Conservation (phyloP, 2,888 invertebrate species). For the Acronicta aceris region DNA sequence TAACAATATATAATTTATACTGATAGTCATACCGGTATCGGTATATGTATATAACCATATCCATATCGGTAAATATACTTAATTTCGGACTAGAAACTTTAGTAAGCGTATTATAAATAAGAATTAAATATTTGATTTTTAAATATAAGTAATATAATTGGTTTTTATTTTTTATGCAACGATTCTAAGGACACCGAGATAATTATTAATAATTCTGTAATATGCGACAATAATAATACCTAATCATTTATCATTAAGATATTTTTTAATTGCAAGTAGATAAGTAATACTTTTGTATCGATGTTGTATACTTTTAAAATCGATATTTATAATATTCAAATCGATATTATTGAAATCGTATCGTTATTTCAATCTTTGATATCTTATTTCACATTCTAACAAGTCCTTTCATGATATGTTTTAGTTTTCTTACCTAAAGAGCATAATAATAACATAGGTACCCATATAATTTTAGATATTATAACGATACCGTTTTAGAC, state of each 20-base stretch:
- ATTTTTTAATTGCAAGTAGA: too few species aligned
- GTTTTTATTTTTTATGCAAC: background rate
- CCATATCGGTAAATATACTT: too few species aligned
- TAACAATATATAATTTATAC: background rate
- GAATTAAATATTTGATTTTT: background rate
- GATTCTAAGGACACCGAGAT: background rate
- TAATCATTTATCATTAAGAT: too few species aligned
- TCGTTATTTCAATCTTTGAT: slow-evolving; percentile 11
- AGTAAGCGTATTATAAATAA: background rate
- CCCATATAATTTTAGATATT: background rate
- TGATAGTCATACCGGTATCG: too few species aligned
- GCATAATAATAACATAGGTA: slow-evolving; percentile 8
- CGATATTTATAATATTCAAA: too few species aligned
- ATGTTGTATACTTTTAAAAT: background rate
- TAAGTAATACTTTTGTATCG: too few species aligned
- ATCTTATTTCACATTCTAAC: slow-evolving; percentile 10
- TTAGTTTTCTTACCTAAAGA: slow-evolving; percentile 38
- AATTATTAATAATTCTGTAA: too few species aligned
- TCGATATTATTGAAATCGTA: slow-evolving; percentile 7
- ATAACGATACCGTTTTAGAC: background rate
- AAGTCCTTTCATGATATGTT: slow-evolving; percentile 60
- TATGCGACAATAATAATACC: too few species aligned
- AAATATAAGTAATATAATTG: background rate
- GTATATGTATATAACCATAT: too few species aligned
- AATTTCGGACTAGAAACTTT: slow-evolving; percentile 6